Evolutionary conservation across 2,888 invertebrate genomes (phyloP), one percentile per base, ranked within the genome.

Genomic region (Hirtodrosophila cameraria): DNA sequence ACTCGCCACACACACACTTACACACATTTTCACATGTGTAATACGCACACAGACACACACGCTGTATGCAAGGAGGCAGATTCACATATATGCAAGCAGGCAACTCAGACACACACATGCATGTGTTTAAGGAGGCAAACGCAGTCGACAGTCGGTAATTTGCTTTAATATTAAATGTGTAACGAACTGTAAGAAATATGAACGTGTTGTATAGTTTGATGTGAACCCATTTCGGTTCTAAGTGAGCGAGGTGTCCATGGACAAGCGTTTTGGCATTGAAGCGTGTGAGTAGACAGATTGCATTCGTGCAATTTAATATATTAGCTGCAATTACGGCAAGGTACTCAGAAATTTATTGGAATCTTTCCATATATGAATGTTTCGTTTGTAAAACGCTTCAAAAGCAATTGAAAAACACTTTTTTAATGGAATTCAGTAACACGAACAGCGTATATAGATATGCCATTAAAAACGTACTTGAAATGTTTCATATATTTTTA

Each of bases 151-250:
- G 78, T 57, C 62, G 64, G 80, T 81, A 84, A 81, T 81, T 86
- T 81, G 81, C 86, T 77, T 81, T 84, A 86, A 81, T 81, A 86
- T 81, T 81, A 81, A 86, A 81, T 81, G 82, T 84, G 78, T 84
- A 81, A 81, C 81, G 86, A 81, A 86, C 80, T 70, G 86, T 71
- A 86, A 70, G 82, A 81, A 84, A 77, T 86, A 84, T 84, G 85
- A 86, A 68, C 78, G 75, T 77, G 82, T 74, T 84, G 52, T 70
- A 46, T 70, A 84, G 86, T 84, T 86, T 84, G 70, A 86, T 81
- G 78, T 38, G 59, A 81, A 77, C 75, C 78, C 78, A 77, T 81
- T 86, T 81, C 45, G 13, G 28, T 42, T 33, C 15, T 33, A 53
- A 38, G 36, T 8, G 16, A 12, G 15, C 8, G 23, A 28, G 23